phyloP scores from a whole-genome alignment of 2,113 vertebrate species.

The Gymnogyps californianus region DNA sequence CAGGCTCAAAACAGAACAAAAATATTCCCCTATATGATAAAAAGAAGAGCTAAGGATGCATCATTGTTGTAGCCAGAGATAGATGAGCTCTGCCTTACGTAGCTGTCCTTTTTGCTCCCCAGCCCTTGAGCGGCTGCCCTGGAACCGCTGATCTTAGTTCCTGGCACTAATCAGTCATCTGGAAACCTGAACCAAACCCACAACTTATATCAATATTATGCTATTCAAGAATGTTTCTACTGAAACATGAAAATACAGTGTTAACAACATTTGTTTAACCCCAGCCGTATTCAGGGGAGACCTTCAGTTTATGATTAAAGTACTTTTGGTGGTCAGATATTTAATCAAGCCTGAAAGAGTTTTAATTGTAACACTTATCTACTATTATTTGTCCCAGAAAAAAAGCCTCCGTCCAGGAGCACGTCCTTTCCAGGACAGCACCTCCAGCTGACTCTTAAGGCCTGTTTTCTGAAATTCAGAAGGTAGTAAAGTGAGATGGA shows the following conservation, averaged over 20 bases:
- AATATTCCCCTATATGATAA: background rate
- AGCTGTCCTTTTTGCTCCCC: background rate
- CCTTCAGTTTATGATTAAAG: background rate
- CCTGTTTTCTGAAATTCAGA: background rate
- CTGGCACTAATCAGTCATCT: background rate
- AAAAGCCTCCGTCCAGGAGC: background rate
- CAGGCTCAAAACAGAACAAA: background rate
- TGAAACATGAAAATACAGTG: background rate
- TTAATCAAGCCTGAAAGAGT: background rate
- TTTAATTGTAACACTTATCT: background rate
- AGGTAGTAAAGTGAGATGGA: background rate
- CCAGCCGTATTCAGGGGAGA: fast-evolving
- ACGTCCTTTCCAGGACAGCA: background rate
- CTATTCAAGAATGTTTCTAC: background rate
- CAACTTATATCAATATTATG: background rate
- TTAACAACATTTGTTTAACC: background rate
- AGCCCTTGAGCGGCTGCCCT: background rate
- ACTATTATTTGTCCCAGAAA: background rate
- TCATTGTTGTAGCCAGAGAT: fast-evolving
- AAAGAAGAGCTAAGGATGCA: background rate
- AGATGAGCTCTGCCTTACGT: background rate
- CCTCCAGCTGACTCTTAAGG: background rate
- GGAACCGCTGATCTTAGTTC: background rate
- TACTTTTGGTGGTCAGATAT: background rate
- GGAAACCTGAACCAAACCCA: background rate